phyloP scores from a whole-genome alignment of 2,797 vertebrate species.

The Scleropages formosus region DNA sequence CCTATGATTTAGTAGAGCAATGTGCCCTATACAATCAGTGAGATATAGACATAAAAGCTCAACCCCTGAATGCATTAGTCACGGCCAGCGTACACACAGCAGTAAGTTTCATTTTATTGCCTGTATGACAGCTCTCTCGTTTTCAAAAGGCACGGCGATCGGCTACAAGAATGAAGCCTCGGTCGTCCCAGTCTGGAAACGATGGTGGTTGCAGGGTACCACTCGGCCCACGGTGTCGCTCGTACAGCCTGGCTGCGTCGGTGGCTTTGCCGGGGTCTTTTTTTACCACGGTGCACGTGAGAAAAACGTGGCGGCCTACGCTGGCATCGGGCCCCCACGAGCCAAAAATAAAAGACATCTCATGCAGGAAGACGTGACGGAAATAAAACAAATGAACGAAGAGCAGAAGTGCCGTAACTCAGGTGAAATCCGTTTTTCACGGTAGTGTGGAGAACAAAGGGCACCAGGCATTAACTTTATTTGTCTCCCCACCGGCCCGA shows the following conservation, averaged over 20 bases:
- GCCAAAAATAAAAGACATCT: slow-evolving; percentile 38
- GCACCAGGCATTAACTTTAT: background rate
- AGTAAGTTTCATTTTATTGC: background rate
- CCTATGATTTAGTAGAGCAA: too few species aligned
- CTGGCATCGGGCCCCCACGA: slow-evolving; percentile 41
- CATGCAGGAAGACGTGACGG: slow-evolving; percentile 10
- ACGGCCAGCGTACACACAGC: background rate
- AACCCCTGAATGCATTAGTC: background rate
- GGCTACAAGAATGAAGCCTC: background rate
- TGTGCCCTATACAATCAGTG: too few species aligned
- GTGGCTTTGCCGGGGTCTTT: too few species aligned
- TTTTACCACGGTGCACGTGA: slow-evolving; percentile 27
- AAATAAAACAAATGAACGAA: slow-evolving; percentile 31
- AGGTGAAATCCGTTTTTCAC: slow-evolving; percentile 24
- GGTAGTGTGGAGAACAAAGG: slow-evolving; percentile 17
- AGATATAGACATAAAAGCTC: background rate
- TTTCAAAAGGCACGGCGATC: background rate
- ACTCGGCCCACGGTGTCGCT: too few species aligned
- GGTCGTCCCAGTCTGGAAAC: background rate
- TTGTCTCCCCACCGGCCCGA: too few species aligned
- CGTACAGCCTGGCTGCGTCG: background rate
- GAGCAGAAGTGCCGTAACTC: slow-evolving; percentile 11
- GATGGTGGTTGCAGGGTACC: background rate
- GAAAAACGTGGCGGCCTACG: slow-evolving; percentile 34
- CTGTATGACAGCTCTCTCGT: too few species aligned